phyloP scores from a whole-genome alignment of 2,888 invertebrate species.

The Anodontia alba region DNA sequence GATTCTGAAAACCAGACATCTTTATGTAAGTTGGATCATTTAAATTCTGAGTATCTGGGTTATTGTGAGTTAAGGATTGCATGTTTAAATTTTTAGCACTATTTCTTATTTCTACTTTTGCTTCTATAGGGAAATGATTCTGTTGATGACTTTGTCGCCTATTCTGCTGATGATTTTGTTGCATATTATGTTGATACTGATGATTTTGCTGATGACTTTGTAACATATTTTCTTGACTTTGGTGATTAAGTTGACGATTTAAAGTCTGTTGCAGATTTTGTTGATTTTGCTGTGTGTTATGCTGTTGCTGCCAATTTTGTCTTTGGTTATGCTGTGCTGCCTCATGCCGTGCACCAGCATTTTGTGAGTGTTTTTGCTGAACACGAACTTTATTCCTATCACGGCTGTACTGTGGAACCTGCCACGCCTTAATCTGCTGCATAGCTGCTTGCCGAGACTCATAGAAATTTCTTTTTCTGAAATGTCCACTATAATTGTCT shows the following conservation, averaged over 20 bases:
- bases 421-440: slow-evolving; percentile 81
- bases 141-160: background rate
- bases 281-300: background rate
- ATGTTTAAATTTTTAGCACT: slow-evolving; percentile 24
- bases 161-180: background rate
- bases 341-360: background rate
- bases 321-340: background rate
- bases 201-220: background rate
- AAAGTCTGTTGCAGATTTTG: background rate
- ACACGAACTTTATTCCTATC: slow-evolving; percentile 50
- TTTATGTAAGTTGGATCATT: slow-evolving; percentile 54
- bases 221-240: background rate
- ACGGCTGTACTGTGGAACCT: slow-evolving; percentile 69
- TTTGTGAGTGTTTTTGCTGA: background rate
- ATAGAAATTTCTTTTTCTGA: slow-evolving; percentile 77
- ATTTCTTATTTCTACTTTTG: slow-evolving; percentile 47
- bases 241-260: background rate
- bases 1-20: slow-evolving; percentile 47
- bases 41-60: slow-evolving; percentile 31
- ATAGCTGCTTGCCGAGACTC: slow-evolving; percentile 79
- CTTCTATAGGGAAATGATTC: slow-evolving; percentile 47
- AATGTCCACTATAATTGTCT: slow-evolving; percentile 90
- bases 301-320: slow-evolving; percentile 1
- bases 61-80: slow-evolving; percentile 30
- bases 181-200: background rate